phyloP scores from a whole-genome alignment of 2,797 vertebrate genomes.

The Sciurus vulgaris region DNA sequence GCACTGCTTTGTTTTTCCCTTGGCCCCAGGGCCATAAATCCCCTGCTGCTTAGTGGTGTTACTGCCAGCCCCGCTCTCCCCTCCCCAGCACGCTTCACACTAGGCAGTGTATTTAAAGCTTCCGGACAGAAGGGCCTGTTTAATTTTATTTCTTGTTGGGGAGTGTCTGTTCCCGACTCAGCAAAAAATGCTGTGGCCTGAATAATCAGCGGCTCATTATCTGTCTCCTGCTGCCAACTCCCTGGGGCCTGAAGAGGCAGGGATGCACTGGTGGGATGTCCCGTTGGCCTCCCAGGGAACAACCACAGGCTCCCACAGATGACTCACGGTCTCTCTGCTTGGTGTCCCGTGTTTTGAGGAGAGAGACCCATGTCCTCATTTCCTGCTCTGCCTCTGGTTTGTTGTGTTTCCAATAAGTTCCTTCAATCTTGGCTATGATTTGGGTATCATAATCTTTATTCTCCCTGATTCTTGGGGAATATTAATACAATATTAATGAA shows the following conservation, averaged over 20 bases:
- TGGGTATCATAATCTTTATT: not conserved
- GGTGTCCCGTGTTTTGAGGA: not conserved
- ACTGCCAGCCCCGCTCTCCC: conserved; percentile 16
- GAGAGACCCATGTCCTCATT: not conserved
- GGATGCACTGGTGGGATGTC: not conserved
- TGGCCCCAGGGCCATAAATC: conserved; percentile 55
- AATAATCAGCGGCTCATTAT: conserved; percentile 83
- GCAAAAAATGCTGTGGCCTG: conserved; percentile 79
- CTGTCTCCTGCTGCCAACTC: conserved; percentile 63
- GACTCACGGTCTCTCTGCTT: conserved; percentile 22
- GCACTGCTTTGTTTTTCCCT: not conserved
- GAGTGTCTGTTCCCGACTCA: conserved; percentile 82
- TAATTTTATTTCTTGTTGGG: conserved; percentile 84
- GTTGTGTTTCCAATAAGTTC: not conserved
- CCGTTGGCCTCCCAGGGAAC: not conserved
- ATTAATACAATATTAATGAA: conserved; percentile 16
- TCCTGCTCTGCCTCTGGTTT: not conserved
- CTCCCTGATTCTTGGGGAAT: not conserved
- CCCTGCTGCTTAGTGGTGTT: conserved; percentile 64
- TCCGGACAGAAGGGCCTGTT: conserved; percentile 82
- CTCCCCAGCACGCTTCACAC: conserved; percentile 56
- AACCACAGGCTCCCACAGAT: not conserved
- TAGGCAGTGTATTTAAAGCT: conserved; percentile 84
- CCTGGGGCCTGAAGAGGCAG: not conserved
- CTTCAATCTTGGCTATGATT: not conserved